phyloP scores from a whole-genome alignment of 2,888 invertebrate species.

The Trileptium ribeirensis region DNA sequence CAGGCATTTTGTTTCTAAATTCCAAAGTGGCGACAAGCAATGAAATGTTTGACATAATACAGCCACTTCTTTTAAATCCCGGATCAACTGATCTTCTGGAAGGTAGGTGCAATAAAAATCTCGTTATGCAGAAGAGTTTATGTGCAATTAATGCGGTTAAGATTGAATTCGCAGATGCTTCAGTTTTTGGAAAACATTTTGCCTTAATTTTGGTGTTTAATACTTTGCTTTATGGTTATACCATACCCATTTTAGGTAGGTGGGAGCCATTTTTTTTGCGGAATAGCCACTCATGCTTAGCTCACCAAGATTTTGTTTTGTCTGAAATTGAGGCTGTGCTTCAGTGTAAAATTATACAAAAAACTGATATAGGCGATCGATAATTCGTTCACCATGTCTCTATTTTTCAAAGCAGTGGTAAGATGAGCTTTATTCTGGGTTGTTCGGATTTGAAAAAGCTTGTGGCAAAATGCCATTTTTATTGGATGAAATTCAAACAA shows the following conservation, averaged over 20 bases:
- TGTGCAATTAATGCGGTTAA: not conserved
- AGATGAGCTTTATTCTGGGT: not conserved
- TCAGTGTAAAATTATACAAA: not conserved
- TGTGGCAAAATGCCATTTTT: conserved; percentile 3
- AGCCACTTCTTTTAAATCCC: not conserved
- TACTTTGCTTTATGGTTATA: not conserved
- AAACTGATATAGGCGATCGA: not conserved
- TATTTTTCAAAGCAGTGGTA: not conserved
- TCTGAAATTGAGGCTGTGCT: not conserved
- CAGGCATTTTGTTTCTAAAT: not conserved
- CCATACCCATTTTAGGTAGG: not conserved
- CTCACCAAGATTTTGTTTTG: not conserved
- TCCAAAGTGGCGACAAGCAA: not conserved
- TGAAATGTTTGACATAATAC: too few relatives aligned
- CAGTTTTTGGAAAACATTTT: not conserved
- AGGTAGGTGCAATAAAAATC: not conserved
- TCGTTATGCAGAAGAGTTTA: not conserved
- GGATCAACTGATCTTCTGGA: not conserved
- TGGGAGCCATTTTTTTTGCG: not conserved
- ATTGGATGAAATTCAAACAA: not conserved
- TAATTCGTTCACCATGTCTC: not conserved
- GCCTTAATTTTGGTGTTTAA: not conserved
- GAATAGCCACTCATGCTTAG: not conserved
- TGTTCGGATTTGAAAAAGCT: not conserved
- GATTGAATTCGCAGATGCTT: not conserved